A percentile compares a stretch with the other conserved stretches of the same genome.
These are phyloP conservation scores for Eidolon helvum DNA, from an alignment of 2,113 vertebrate genomes.

Conservation along the genomic window DNA sequence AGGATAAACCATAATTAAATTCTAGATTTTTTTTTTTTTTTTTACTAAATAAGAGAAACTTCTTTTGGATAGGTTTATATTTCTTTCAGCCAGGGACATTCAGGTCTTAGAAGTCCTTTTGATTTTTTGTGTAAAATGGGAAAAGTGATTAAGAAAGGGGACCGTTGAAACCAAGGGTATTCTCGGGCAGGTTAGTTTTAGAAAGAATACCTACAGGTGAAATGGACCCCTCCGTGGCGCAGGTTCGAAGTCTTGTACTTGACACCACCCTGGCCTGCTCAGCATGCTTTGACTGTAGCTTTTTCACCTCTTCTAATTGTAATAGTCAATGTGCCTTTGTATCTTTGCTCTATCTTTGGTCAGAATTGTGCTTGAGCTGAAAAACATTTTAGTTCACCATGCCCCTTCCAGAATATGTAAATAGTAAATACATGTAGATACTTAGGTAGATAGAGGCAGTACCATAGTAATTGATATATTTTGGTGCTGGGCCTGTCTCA, in stretches of 20 bases:
- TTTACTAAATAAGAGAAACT: background rate
- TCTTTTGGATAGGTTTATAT: background rate
- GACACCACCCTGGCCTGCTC: background rate
- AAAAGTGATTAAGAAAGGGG: background rate
- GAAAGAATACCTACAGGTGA: background rate
- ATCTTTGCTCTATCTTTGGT: background rate
- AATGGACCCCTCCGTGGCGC: accelerated
- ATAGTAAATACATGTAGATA: no score
- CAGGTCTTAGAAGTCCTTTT: background rate
- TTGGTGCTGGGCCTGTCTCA: background rate
- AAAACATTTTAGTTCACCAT: background rate
- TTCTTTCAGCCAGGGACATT: background rate
- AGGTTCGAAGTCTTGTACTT: background rate
- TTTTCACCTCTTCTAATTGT: background rate
- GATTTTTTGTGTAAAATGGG: background rate
- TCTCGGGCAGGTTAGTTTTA: background rate
- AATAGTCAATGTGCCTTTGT: background rate
- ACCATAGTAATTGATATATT: background rate
- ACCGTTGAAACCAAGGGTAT: background rate
- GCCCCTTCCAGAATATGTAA: background rate
- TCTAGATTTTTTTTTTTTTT: background rate
- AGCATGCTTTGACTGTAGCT: background rate
- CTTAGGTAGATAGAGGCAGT: background rate
- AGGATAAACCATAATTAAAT: background rate
- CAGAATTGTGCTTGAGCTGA: background rate